Percentiles rank a stretch among this genome's conserved stretches.
Conservation (phyloP, 30 jellyfish, hydroid and myxozoan species). For the Clytia hemisphaerica region DNA sequence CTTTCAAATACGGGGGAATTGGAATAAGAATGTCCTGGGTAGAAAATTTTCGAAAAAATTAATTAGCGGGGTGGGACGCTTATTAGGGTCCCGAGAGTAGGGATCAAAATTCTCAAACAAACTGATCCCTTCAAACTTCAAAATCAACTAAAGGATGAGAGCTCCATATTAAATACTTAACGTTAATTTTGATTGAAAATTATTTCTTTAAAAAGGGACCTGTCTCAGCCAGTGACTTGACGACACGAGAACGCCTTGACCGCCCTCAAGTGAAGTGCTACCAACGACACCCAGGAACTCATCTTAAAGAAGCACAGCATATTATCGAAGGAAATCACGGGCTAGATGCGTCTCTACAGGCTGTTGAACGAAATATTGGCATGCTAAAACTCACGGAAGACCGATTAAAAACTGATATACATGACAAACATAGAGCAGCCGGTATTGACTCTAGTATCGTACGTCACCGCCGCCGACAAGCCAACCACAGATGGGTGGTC, state of each 20-base stretch:
- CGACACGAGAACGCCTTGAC: slow-evolving; percentile 78
- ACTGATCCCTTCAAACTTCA: too few species aligned
- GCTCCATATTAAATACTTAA: too few species aligned
- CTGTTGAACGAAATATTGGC: slow-evolving; percentile 75
- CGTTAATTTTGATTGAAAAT: too few species aligned
- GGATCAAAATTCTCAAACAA: too few species aligned
- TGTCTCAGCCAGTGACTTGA: slow-evolving; percentile 61
- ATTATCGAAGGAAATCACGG: slow-evolving; percentile 75
- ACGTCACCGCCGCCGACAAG: slow-evolving; percentile 78
- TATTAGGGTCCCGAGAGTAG: too few species aligned
- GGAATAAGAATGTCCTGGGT: too few species aligned
- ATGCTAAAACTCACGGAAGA: slow-evolving; percentile 67
- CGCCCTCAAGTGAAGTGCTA: slow-evolving; percentile 63
- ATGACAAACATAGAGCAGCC: slow-evolving; percentile 69
- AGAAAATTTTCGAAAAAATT: too few species aligned
- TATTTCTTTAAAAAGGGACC: too few species aligned
- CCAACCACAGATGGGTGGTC: slow-evolving; percentile 88
- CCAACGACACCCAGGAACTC: slow-evolving; percentile 93
- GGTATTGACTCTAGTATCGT: slow-evolving; percentile 82
- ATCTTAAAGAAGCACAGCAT: slow-evolving; percentile 82
- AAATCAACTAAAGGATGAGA: too few species aligned
- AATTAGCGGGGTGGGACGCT: too few species aligned
- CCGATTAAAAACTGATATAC: slow-evolving; percentile 52
- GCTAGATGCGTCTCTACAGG: slow-evolving; percentile 70
- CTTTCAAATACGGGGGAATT: too few species aligned